Evolutionary conservation across 2,888 invertebrate genomes (phyloP).

Genomic region (Cheilosia variabilis): DNA sequence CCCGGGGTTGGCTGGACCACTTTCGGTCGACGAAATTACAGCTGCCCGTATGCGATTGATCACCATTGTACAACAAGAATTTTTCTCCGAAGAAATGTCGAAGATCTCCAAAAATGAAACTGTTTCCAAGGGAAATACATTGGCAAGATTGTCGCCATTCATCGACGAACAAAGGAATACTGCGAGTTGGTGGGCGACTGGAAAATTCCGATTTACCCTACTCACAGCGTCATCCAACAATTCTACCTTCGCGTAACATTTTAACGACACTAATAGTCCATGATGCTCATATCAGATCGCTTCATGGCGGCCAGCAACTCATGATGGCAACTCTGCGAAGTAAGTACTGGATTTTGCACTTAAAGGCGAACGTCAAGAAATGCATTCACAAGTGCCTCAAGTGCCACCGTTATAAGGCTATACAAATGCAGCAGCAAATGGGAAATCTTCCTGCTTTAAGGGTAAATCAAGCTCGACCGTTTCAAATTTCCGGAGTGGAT

Average conservation of each 20-base stretch:
- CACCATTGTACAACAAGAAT: constrained; percentile 3
- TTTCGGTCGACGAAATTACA: constrained; percentile 1
- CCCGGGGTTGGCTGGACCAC: neutral
- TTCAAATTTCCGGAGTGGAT: no score
- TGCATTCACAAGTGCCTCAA: no score
- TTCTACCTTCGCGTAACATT: constrained; percentile 3
- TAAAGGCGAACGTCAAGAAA: no score
- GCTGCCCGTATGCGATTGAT: constrained; percentile 6
- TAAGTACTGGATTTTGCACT: neutral
- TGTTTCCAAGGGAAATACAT: neutral
- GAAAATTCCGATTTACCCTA: constrained; percentile 8
- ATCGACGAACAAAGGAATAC: constrained; percentile 1
- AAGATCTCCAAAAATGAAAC: neutral
- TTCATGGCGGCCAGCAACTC: constrained; percentile 28
- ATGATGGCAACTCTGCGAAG: constrained; percentile 29
- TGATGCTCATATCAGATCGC: constrained; percentile 1
- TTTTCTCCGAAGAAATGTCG: constrained; percentile 5
- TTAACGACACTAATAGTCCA: neutral
- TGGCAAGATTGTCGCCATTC: constrained; percentile 19
- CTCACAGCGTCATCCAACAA: constrained; percentile 14
- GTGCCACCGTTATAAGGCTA: no score
- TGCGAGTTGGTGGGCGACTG: constrained; percentile 22
- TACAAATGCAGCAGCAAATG: no score
- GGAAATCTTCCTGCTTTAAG: no score
- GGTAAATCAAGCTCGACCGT: no score